Percentiles rank a stretch among this genome's conserved stretches.
Evolutionary conservation across 2,113 vertebrate species (phyloP).

Genomic region (Cervus canadensis): DNA sequence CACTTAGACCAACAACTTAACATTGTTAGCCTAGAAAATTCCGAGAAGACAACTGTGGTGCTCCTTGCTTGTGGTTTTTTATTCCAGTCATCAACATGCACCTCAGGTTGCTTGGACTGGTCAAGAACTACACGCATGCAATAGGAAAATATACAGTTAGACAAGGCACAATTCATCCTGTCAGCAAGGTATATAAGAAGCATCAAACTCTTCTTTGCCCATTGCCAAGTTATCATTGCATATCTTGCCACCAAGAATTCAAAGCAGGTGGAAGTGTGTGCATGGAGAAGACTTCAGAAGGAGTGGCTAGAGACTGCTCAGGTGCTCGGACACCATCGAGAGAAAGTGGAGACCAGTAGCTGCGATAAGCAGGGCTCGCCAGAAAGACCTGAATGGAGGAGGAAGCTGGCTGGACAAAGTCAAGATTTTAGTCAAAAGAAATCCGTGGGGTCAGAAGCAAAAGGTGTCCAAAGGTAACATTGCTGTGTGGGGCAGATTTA

Average conservation of each 20-base stretch:
- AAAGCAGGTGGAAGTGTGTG: not conserved
- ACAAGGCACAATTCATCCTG: not conserved
- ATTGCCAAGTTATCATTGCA: not conserved
- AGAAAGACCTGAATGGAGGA: not conserved
- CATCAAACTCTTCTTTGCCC: not conserved
- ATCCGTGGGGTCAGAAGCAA: not conserved
- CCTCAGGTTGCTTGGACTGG: not conserved
- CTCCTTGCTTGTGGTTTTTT: not conserved
- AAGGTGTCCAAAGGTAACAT: slow-evolving; percentile 83
- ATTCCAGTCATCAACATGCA: not conserved
- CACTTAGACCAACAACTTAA: not conserved
- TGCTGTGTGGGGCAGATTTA: slow-evolving; percentile 93
- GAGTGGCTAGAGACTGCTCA: not conserved
- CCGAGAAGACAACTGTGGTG: not conserved
- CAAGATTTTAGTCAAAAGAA: not conserved
- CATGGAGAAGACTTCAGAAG: not conserved
- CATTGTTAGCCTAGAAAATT: not conserved
- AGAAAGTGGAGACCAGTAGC: not conserved
- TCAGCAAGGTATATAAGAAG: not conserved
- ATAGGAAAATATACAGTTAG: not conserved
- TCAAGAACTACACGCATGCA: not conserved
- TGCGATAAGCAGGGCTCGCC: not conserved
- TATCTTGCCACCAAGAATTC: not conserved
- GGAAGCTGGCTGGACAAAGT: not conserved
- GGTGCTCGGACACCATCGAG: not conserved